A percentile compares a stretch with the other conserved stretches of the same genome.
phyloP scores from a whole-genome alignment of 2,797 vertebrate genomes.

The Cynopterus sphinx region DNA sequence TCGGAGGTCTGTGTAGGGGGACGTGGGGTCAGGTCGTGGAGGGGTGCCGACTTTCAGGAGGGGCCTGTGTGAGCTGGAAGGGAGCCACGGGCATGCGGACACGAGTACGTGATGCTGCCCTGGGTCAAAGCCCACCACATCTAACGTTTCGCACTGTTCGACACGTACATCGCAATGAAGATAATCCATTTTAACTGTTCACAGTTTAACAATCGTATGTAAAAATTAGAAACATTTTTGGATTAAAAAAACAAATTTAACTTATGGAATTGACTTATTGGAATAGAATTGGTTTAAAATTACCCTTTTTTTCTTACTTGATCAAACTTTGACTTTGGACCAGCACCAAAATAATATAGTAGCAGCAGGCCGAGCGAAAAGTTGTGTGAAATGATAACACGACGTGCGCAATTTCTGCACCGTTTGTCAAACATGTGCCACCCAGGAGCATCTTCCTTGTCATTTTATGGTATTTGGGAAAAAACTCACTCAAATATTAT shows the following conservation, averaged over 20 bases:
- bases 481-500: neutral
- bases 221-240: neutral
- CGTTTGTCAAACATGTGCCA: neutral
- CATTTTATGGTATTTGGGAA: neutral
- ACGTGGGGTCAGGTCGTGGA: neutral
- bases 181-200: neutral
- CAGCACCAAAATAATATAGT: neutral
- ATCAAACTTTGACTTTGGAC: neutral
- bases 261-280: neutral
- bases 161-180: neutral
- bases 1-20: neutral
- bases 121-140: neutral
- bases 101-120: neutral
- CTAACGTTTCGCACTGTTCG: neutral
- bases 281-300: neutral
- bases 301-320: neutral
- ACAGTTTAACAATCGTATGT: neutral
- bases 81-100: accelerated
- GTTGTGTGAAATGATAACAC: neutral
- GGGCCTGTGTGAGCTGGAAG: accelerated
- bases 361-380: neutral
- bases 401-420: neutral
- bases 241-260: neutral
- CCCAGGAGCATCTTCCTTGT: neutral
- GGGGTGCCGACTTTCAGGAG: neutral